These are phyloP conservation scores for Glandiceps talaboti DNA, from an alignment of 53 echinoderm and acorn worm species.

Conservation along the genomic window DNA sequence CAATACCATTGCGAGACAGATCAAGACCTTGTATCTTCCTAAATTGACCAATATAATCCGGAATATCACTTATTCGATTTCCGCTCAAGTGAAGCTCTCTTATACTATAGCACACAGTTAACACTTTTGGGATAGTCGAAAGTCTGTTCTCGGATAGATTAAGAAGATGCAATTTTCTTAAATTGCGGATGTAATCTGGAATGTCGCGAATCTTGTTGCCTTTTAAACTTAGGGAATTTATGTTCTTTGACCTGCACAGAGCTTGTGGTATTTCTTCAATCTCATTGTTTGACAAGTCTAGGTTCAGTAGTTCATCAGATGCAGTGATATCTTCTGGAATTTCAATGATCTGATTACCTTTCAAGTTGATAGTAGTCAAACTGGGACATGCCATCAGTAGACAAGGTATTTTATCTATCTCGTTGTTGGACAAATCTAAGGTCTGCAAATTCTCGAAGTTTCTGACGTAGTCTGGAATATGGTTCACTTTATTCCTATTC, in stretches of 20 bases:
- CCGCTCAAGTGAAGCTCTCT: not conserved
- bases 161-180: not conserved
- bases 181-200: not conserved
- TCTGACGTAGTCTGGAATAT: not conserved
- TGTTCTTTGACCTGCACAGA: not conserved
- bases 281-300: not conserved
- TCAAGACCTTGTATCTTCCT: not conserved
- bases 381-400: not conserved
- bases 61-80: not conserved
- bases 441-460: not conserved
- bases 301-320: not conserved
- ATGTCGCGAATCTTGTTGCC: not conserved
- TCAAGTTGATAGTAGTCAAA: not conserved
- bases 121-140: not conserved
- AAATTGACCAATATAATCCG: not conserved
- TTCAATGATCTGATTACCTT: not conserved
- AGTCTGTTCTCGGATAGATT: not conserved
- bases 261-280: not conserved
- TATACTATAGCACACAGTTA: not conserved
- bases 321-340: not conserved
- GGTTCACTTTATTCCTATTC: not conserved
- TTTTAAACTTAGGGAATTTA: not conserved
- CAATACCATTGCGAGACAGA: not conserved
- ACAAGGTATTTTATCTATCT: not conserved
- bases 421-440: not conserved